A percentile compares a stretch with the other conserved stretches of the same genome.
Conservation (phyloP, 2,797 vertebrate species). For the Benthosema pterotum region DNA sequence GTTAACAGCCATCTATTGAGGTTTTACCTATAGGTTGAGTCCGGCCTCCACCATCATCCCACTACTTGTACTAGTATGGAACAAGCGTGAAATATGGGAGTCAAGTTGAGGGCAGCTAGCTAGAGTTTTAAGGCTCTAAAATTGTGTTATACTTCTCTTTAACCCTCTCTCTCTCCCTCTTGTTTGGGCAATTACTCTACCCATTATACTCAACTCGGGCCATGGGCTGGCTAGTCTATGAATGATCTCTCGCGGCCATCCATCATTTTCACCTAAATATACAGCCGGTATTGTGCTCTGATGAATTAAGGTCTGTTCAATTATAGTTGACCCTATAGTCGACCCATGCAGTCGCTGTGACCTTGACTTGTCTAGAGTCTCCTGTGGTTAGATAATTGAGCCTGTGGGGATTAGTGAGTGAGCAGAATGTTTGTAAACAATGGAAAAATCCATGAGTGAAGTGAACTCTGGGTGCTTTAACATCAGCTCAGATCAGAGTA, state of each 20-base stretch:
- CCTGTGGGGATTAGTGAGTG: conserved; percentile 5
- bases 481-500: no score
- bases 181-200: no score
- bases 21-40: conserved; percentile 22
- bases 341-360: conserved; percentile 11
- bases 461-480: background rate
- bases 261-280: conserved; percentile 5
- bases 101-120: no score
- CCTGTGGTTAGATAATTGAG: conserved; percentile 8
- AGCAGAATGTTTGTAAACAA: conserved; percentile 47
- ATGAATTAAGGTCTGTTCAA: conserved; percentile 7
- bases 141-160: no score
- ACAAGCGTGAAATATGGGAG: background rate
- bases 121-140: no score
- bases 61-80: background rate
- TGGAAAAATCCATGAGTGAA: conserved; percentile 13
- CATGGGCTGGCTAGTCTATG: background rate
- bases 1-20: background rate
- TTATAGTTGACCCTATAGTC: conserved; percentile 31
- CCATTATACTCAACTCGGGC: no score
- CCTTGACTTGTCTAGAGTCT: conserved; percentile 1
- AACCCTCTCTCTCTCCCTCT: no score
- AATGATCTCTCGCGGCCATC: background rate
- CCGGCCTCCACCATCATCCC: background rate
- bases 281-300: background rate